Percentiles rank a stretch among this genome's conserved stretches.
Conservation (phyloP, 2,888 invertebrate species). For the Thymelicus sylvestris region DNA sequence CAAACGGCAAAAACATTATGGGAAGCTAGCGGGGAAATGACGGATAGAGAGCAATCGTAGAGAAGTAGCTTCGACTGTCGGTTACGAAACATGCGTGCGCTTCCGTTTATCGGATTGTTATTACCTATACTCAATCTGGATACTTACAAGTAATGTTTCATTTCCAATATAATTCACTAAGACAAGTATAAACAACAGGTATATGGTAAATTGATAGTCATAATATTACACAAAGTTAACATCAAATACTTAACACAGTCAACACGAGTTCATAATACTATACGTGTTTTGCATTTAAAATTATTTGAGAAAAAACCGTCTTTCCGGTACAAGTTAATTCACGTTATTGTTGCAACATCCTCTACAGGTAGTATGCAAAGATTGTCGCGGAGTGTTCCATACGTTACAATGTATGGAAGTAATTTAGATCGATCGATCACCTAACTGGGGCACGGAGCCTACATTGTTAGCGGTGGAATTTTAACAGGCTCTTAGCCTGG, state of each 20-base stretch:
- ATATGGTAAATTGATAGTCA: too few species aligned
- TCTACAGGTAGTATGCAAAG: not conserved
- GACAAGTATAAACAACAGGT: too few species aligned
- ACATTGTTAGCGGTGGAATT: slow-evolving; percentile 31
- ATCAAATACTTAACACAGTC: too few species aligned
- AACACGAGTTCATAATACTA: too few species aligned
- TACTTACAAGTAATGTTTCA: not conserved
- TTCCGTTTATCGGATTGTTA: slow-evolving; percentile 42
- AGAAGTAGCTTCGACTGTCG: slow-evolving; percentile 32
- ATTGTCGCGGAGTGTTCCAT: not conserved
- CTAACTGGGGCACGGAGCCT: slow-evolving; percentile 29
- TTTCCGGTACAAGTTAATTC: too few species aligned
- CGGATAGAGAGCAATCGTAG: slow-evolving; percentile 46
- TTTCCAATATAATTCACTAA: too few species aligned
- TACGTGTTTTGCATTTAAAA: too few species aligned
- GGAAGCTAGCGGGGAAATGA: slow-evolving; percentile 55
- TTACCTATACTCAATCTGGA: not conserved
- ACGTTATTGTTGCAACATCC: too few species aligned
- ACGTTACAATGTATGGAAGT: slow-evolving; percentile 25
- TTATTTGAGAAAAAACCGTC: too few species aligned
- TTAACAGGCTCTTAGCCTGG: slow-evolving; percentile 29
- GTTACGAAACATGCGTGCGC: slow-evolving; percentile 42
- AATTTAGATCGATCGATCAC: slow-evolving; percentile 31
- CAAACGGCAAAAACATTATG: slow-evolving; percentile 62
- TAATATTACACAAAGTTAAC: too few species aligned